Percentiles rank a stretch among this genome's conserved stretches.
These are phyloP conservation scores for Lepidurus apus DNA, from an alignment of 1,140 invertebrate genomes.

Conservation along the genomic window DNA sequence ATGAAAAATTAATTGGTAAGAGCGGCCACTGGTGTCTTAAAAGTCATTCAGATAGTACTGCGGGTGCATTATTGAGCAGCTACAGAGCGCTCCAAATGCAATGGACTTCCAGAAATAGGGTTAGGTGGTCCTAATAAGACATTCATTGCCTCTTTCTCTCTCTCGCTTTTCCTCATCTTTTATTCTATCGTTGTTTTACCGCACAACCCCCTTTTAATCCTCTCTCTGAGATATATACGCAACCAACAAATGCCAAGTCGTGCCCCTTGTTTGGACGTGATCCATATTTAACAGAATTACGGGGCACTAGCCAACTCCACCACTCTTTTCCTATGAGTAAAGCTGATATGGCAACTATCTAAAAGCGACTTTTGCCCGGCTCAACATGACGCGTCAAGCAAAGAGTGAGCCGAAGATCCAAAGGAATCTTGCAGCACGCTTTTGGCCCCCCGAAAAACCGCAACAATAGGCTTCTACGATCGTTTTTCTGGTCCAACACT, in stretches of 20 bases:
- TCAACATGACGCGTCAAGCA: too few species aligned
- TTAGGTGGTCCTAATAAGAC: not conserved
- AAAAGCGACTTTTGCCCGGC: not conserved
- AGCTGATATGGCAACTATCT: not conserved
- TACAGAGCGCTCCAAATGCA: not conserved
- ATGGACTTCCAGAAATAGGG: not conserved
- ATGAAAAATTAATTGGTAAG: not conserved
- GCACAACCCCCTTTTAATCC: not conserved
- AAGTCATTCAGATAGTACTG: not conserved
- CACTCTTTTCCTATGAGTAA: not conserved
- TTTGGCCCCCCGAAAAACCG: not conserved
- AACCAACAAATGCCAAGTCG: not conserved
- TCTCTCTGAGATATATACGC: not conserved
- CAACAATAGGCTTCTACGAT: not conserved
- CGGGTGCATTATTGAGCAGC: slow-evolving; percentile 3
- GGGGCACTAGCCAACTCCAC: not conserved
- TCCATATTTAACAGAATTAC: not conserved
- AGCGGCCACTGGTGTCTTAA: not conserved
- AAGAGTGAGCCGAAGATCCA: not conserved
- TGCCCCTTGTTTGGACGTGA: not conserved
- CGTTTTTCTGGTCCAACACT: not conserved
- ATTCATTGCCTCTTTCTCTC: not conserved
- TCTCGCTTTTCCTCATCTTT: not conserved
- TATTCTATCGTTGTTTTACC: not conserved
- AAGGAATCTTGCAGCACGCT: not conserved